These are phyloP conservation scores for Meteorus cinctellus DNA, from an alignment of 2,888 invertebrate species.

Conservation along the genomic window DNA sequence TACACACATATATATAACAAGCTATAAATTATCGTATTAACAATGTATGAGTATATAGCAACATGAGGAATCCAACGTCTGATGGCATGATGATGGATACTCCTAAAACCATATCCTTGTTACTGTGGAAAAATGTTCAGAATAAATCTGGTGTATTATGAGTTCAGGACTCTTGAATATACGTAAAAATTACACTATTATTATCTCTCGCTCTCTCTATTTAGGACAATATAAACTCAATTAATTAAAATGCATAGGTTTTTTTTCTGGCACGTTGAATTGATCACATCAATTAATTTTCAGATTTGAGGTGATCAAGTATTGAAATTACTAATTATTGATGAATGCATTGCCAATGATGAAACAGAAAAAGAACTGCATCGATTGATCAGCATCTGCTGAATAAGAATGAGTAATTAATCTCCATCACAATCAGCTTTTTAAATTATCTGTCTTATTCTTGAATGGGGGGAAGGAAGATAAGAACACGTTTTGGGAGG, in stretches of 20 bases:
- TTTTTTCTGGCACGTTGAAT: not conserved
- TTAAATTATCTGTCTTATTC: not conserved
- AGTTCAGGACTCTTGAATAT: not conserved
- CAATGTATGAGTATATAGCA: not conserved
- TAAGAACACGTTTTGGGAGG: too few relatives aligned
- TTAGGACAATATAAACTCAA: not conserved
- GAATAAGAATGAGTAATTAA: not conserved
- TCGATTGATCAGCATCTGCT: not conserved
- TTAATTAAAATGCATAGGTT: not conserved
- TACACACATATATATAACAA: constrained; percentile 12
- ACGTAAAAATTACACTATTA: not conserved
- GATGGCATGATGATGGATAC: constrained; percentile 63
- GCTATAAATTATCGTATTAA: constrained; percentile 36
- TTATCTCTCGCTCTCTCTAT: not conserved
- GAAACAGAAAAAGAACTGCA: not conserved
- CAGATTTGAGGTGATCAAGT: not conserved
- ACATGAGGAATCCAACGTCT: constrained; percentile 5
- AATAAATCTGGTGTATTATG: not conserved
- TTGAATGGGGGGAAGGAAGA: not conserved
- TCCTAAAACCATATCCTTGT: constrained; percentile 68
- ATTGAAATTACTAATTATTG: not conserved
- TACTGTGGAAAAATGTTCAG: constrained; percentile 31
- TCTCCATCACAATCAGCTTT: not conserved
- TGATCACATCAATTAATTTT: not conserved
- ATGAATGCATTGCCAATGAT: not conserved